Percentiles rank a stretch among this genome's conserved stretches.
These are phyloP conservation scores for Meteorus sp. DNA, from an alignment of 1,140 invertebrate genomes.

Conservation along the genomic window DNA sequence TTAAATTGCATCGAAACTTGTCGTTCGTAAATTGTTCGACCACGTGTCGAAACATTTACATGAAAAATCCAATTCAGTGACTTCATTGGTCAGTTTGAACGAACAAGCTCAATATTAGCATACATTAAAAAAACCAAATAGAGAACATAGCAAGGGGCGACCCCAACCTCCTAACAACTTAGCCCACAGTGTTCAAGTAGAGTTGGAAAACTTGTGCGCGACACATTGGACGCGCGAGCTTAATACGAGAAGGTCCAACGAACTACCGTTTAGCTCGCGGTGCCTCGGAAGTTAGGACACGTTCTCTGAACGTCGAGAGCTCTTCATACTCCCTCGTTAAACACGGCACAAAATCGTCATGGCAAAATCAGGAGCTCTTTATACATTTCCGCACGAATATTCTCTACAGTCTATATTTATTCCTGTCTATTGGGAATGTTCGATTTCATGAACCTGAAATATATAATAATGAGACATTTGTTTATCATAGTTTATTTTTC, in stretches of 20 bases:
- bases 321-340: conserved; percentile 24
- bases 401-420: no score
- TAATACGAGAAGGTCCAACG: conserved; percentile 1
- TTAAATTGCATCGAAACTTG: no score
- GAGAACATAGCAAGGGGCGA: not conserved
- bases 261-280: conserved; percentile 10
- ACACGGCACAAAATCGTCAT: conserved; percentile 24
- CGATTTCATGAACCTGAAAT: no score
- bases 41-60: no score
- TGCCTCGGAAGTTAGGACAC: conserved; percentile 35
- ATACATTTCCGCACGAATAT: conserved; percentile 4
- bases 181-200: conserved; percentile 12
- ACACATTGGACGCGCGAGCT: not conserved
- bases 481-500: no score
- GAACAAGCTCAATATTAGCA: conserved; percentile 13
- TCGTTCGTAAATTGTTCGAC: no score
- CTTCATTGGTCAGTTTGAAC: not conserved
- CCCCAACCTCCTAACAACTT: conserved; percentile 1
- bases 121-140: conserved; percentile 10
- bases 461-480: no score
- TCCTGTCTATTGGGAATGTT: not conserved
- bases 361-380: conserved; percentile 3
- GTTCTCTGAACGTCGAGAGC: conserved; percentile 31
- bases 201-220: conserved; percentile 18
- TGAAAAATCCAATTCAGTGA: no score